Conservation (phyloP, 2,797 vertebrate genomes). For the Uromys caudimaculatus region DNA sequence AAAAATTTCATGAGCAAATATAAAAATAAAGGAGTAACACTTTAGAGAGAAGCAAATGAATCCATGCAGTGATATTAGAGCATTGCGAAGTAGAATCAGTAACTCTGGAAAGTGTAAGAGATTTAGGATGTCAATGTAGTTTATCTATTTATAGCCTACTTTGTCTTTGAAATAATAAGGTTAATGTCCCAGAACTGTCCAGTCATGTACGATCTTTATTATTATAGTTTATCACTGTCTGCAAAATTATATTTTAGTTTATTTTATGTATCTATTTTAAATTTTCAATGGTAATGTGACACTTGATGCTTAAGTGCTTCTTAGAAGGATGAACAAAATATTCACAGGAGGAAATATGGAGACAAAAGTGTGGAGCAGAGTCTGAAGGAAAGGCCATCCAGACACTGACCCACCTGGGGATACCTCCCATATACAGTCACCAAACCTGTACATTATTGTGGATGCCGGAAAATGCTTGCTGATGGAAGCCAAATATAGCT, state of each 20-base stretch:
- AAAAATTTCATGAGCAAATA: not conserved
- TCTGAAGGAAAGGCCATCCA: no score
- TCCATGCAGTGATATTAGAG: not conserved
- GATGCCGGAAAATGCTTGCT: no score
- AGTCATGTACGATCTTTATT: not conserved
- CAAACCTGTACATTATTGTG: no score
- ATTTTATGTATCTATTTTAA: not conserved
- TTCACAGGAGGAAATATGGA: no score
- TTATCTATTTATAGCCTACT: not conserved
- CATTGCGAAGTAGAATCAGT: not conserved
- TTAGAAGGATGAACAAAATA: no score
- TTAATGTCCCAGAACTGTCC: not conserved
- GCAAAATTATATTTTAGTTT: not conserved
- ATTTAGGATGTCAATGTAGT: not conserved
- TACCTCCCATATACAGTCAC: no score
- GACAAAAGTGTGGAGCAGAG: no score
- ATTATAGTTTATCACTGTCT: not conserved
- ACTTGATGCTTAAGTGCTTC: not conserved
- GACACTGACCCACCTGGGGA: no score
- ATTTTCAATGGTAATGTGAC: not conserved
- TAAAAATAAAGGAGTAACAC: not conserved
- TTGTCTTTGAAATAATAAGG: constrained; percentile 2
- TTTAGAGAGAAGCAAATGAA: not conserved
- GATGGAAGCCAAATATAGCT: no score
- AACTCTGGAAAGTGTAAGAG: not conserved